Evolutionary conservation across 64 coral and sea anemone genomes (phyloP).

Genomic region (Hydrozoanthus tunicans): DNA sequence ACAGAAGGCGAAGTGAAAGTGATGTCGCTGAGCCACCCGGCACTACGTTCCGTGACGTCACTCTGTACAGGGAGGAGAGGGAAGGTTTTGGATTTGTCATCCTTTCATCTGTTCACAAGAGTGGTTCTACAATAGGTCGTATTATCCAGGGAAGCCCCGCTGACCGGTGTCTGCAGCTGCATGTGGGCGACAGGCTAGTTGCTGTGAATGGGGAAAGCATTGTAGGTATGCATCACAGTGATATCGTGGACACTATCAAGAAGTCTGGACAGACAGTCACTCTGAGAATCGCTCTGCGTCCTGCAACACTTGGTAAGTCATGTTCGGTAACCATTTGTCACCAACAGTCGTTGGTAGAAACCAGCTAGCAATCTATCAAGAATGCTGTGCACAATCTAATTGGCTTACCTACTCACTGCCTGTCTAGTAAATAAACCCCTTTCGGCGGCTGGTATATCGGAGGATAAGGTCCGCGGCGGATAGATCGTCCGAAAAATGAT

Average conservation of each 20-base stretch:
- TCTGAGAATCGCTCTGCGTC: conserved; percentile 73
- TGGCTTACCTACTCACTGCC: background rate
- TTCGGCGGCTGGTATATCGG: too few species aligned
- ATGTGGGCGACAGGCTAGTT: conserved; percentile 90
- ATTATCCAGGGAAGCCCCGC: conserved; percentile 96
- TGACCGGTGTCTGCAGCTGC: conserved; percentile 85
- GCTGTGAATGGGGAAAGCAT: conserved; percentile 90
- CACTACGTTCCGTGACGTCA: conserved; percentile 72
- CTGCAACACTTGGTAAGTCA: conserved; percentile 64
- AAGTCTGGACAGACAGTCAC: conserved; percentile 86
- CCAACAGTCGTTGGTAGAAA: background rate
- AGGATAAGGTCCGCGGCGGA: too few species aligned
- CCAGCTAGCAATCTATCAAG: background rate
- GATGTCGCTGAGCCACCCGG: conserved; percentile 67
- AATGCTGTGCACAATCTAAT: background rate
- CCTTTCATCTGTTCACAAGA: conserved; percentile 82
- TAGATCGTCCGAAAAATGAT: too few species aligned
- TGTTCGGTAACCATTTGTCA: background rate
- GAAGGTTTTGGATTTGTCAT: conserved; percentile 98
- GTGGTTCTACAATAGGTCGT: conserved; percentile 94
- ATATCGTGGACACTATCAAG: conserved; percentile 93
- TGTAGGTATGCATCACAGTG: conserved; percentile 91
- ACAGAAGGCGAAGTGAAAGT: conserved; percentile 79
- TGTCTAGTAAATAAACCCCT: too few species aligned
- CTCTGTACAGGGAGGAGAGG: conserved; percentile 65